Base-by-base conservation (phyloP, 2,797 vertebrate genomes). In the Halcyon chelicuti region DNA sequence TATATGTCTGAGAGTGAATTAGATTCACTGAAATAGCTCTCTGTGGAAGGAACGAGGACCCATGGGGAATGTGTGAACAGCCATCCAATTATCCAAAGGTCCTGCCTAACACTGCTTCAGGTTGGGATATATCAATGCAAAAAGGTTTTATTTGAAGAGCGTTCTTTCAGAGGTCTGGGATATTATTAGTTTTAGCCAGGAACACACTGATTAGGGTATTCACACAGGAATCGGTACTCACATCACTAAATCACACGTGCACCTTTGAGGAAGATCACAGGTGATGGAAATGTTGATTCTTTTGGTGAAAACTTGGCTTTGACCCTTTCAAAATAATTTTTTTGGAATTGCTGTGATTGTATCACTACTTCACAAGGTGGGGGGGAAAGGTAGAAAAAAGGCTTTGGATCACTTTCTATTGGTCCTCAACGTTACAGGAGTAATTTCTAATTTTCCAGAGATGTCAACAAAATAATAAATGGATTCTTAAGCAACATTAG, bases 41-140 rank as follows among this genome's bases (percentile, higher is more conserved):
- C 96, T 72, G 88, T 29, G 80, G 96, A 95, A 78, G 74, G 67
- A 94, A 17, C 0, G 16, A 74, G 90, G 75, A 74, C 88, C 95
- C 95, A 57, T 2, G 0, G 96, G 93, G 93, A 76, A 86, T 3
- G 5, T 63, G 63, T 23, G 33, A 94, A 82, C 93, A 95, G 86
- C 72, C 88, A 96, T 97, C 77, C 92, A 95, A 96, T 96, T 96
- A 97, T 95, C 90, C 94, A 95, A 95, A 96, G 95, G 95, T 96
- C 94, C 95, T 97, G 90, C 88, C 66, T 96, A 72, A 33, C 73
- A 4, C 95, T 72, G 86, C 92, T 96, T 55, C 88, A 73, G 90
- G 80, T 94, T 94, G 92, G 92, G 83, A 8, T 96, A 1, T 82
- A 42, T 73, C 83, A 81, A 91, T 85, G 74, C 88, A 86, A 22